Conservation (phyloP, 2,113 vertebrate genomes). For the Zapornia atra region DNA sequence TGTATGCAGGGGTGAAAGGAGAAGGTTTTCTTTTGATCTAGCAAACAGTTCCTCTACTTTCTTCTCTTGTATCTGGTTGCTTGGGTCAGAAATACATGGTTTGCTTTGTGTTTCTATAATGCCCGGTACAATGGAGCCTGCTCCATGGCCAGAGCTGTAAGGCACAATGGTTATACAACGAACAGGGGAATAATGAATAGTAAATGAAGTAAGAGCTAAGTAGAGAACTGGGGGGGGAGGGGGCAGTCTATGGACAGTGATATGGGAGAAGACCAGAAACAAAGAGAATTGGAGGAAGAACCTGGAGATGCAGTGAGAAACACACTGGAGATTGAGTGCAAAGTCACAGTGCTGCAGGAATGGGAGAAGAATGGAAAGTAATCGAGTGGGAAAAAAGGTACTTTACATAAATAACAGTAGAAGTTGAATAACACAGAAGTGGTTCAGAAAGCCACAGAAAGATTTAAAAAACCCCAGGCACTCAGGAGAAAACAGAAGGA, state of each 20-base stretch:
- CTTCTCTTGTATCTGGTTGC: slow-evolving; percentile 4
- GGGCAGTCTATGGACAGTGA: background rate
- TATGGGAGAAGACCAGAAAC: background rate
- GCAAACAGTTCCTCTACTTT: background rate
- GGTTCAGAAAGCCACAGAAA: background rate
- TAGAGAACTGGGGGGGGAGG: background rate
- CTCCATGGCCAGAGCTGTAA: background rate
- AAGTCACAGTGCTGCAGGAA: background rate
- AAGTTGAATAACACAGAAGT: background rate
- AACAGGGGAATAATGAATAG: slow-evolving; percentile 27
- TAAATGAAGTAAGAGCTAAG: slow-evolving; percentile 12
- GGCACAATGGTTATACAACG: background rate
- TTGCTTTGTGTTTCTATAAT: slow-evolving; percentile 25
- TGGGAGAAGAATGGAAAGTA: background rate
- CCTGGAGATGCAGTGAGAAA: background rate
- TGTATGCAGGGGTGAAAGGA: slow-evolving; percentile 7
- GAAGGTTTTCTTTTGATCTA: slow-evolving; percentile 30
- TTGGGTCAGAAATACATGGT: slow-evolving; percentile 25
- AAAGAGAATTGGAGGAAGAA: background rate
- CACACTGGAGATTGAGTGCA: background rate
- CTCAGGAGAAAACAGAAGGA: background rate
- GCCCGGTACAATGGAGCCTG: background rate
- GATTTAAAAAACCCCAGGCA: background rate
- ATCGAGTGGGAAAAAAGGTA: background rate
- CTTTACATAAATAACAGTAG: background rate